Evolutionary conservation across 2,113 vertebrate species (phyloP).

Genomic region (Nasalis larvatus): DNA sequence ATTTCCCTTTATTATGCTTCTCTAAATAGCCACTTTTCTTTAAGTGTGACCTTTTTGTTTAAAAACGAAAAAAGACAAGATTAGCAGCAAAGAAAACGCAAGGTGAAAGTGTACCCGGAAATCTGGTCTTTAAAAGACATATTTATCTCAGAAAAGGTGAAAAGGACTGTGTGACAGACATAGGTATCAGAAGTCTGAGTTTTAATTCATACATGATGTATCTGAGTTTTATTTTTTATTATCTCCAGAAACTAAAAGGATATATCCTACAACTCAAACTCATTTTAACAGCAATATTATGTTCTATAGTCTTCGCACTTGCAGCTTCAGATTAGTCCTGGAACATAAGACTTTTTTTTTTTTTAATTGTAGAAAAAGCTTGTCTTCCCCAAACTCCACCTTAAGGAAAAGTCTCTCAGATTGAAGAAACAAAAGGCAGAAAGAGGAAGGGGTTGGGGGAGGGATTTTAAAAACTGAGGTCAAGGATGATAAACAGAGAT

Average conservation of each 20-base stretch:
- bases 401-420: background rate
- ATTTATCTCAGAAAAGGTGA: background rate
- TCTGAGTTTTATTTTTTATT: background rate
- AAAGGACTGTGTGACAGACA: background rate
- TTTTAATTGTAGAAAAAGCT: background rate
- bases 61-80: background rate
- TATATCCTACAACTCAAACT: background rate
- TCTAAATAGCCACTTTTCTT: background rate
- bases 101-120: background rate
- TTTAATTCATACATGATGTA: background rate
- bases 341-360: background rate
- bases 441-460: background rate
- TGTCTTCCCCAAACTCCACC: background rate
- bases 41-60: background rate
- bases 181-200: background rate
- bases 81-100: background rate
- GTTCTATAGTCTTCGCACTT: background rate
- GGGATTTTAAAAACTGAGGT: background rate
- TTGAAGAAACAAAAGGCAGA: background rate
- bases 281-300: background rate
- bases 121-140: background rate
- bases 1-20: background rate
- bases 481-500: background rate
- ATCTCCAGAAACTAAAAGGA: conserved; percentile 20
- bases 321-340: background rate